These are phyloP conservation scores for Puffinus mauretanicus DNA, from an alignment of 2,113 vertebrate species.

Conservation along the genomic window DNA sequence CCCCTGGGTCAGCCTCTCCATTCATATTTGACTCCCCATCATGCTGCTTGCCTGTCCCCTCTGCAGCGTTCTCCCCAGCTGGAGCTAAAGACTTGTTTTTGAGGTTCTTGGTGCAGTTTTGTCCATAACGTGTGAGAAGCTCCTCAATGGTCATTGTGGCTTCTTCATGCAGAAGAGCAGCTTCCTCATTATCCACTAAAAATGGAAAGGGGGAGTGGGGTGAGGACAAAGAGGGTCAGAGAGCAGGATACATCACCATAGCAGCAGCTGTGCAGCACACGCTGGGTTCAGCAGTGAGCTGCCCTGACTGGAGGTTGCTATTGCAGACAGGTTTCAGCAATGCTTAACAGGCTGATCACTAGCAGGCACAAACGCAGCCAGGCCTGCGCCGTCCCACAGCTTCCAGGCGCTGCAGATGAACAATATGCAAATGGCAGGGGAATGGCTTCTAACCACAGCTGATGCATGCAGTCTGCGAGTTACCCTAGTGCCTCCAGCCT, in stretches of 20 bases:
- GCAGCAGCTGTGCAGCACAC: neutral
- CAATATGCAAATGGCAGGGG: neutral
- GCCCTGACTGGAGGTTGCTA: neutral
- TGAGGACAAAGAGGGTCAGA: conserved; percentile 15
- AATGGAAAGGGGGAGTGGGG: neutral
- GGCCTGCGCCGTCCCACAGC: neutral
- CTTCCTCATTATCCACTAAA: conserved; percentile 96
- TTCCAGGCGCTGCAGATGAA: neutral
- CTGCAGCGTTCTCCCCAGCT: conserved; percentile 18
- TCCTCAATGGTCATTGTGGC: conserved; percentile 99
- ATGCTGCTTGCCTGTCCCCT: conserved; percentile 75
- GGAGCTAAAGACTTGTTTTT: conserved; percentile 57
- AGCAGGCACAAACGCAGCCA: neutral
- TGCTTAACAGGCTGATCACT: neutral
- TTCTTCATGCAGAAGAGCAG: conserved; percentile 93
- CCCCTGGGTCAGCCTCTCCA: conserved; percentile 82
- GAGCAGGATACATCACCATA: neutral
- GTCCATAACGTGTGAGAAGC: conserved; percentile 92
- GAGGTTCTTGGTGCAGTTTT: conserved; percentile 86
- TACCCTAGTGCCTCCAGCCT: neutral
- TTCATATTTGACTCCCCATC: conserved; percentile 77
- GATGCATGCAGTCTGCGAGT: neutral
- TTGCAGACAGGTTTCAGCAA: neutral
- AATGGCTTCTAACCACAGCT: neutral
- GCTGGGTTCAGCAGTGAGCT: neutral